These are phyloP conservation scores for Bombus vancouverensis DNA, from an alignment of 1,140 invertebrate species.

Conservation along the genomic window DNA sequence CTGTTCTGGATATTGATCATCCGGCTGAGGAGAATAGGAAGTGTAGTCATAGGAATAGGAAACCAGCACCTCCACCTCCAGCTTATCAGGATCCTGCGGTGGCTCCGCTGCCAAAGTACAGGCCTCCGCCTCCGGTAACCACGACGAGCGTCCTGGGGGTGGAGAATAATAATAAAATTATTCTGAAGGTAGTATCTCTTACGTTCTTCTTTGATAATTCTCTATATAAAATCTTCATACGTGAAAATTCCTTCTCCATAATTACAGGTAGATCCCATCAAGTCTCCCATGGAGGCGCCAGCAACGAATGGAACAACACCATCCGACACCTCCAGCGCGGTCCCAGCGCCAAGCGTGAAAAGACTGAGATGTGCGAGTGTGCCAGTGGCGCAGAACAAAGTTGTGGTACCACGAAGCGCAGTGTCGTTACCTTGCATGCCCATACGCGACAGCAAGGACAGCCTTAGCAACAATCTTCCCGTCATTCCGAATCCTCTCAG, in stretches of 20 bases:
- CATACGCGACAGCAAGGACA: slow-evolving; percentile 76
- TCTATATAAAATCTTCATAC: no score
- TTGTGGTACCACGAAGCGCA: slow-evolving; percentile 79
- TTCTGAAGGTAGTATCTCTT: slow-evolving; percentile 67
- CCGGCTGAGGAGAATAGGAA: slow-evolving; percentile 68
- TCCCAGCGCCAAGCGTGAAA: slow-evolving; percentile 67
- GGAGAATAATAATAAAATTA: slow-evolving; percentile 79
- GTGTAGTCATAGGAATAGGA: slow-evolving; percentile 67
- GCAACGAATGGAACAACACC: slow-evolving; percentile 64
- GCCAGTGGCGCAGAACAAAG: slow-evolving; percentile 78
- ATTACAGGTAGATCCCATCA: slow-evolving; percentile 68
- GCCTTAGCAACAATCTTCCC: slow-evolving; percentile 67
- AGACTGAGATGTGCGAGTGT: slow-evolving; percentile 81
- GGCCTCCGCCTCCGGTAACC: slow-evolving; percentile 48
- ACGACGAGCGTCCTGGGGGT: slow-evolving; percentile 74
- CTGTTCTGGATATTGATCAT: slow-evolving; percentile 74
- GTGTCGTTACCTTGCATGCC: slow-evolving; percentile 81
- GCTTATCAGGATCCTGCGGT: slow-evolving; percentile 79
- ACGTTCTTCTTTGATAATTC: no score
- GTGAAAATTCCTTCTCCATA: neutral
- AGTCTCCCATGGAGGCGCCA: slow-evolving; percentile 68
- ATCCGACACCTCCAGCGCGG: slow-evolving; percentile 43
- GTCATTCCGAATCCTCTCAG: slow-evolving; percentile 74
- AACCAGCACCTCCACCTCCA: slow-evolving; percentile 71
- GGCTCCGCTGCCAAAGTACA: slow-evolving; percentile 68